These are phyloP conservation scores for Tor tambroides DNA, from an alignment of 2,113 vertebrate species.

Conservation along the genomic window DNA sequence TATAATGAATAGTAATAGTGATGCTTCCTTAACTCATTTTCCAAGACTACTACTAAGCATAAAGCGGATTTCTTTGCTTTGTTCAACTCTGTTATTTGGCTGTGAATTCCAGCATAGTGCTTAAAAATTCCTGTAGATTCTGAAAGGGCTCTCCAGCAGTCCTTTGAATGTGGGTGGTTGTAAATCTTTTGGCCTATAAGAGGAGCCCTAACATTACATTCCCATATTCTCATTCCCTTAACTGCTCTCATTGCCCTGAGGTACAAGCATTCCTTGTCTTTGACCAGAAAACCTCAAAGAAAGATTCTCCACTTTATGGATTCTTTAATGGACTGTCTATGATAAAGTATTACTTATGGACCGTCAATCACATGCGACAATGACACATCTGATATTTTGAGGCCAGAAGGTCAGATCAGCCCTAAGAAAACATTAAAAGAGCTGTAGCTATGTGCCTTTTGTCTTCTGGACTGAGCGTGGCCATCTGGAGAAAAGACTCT, in stretches of 20 bases:
- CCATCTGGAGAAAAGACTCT: slow-evolving; percentile 44
- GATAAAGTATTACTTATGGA: slow-evolving; percentile 3
- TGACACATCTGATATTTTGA: slow-evolving; percentile 24
- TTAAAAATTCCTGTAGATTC: background rate
- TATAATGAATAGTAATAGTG: background rate
- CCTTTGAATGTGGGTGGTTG: slow-evolving; percentile 44
- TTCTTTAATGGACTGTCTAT: background rate
- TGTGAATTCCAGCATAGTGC: background rate
- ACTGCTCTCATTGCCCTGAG: background rate
- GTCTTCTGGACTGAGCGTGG: background rate
- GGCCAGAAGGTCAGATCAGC: slow-evolving; percentile 4
- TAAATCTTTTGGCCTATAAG: slow-evolving; percentile 69
- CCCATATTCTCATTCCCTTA: background rate
- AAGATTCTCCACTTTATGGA: background rate
- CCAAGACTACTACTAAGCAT: background rate
- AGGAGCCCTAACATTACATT: slow-evolving; percentile 77
- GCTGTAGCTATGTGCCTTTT: slow-evolving; percentile 26
- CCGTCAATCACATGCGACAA: background rate
- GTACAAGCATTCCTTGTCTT: background rate
- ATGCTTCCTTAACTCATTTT: background rate
- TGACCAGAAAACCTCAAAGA: slow-evolving; percentile 17
- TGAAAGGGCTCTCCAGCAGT: background rate
- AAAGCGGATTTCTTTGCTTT: background rate
- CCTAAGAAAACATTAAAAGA: slow-evolving; percentile 36
- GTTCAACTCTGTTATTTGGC: background rate